A percentile compares a stretch with the other conserved stretches of the same genome.
Evolutionary conservation across 1,140 invertebrate species (phyloP).

Genomic region (Cheumatopsyche charites): DNA sequence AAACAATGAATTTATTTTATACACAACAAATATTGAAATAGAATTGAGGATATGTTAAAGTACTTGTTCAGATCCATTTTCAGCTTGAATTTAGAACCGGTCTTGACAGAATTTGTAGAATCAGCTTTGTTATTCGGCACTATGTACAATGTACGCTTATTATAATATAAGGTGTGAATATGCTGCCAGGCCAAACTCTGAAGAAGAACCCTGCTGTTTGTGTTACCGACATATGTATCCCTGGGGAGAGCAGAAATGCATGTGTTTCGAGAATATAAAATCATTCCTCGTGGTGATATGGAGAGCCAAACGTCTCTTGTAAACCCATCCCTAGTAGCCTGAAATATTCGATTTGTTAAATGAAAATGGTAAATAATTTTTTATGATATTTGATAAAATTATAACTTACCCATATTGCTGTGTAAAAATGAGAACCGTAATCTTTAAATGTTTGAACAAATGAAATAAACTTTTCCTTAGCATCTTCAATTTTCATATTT

Average conservation of each 20-base stretch:
- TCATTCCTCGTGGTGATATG: constrained; percentile 64
- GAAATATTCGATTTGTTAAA: constrained; percentile 12
- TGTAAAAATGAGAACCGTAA: constrained; percentile 77
- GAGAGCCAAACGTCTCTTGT: constrained; percentile 65
- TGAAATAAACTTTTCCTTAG: constrained; percentile 74
- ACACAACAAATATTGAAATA: constrained; percentile 41
- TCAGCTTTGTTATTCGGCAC: constrained; percentile 63
- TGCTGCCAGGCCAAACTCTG: constrained; percentile 68
- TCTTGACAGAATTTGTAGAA: constrained; percentile 66
- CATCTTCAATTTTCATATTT: constrained; percentile 69
- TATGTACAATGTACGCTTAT: constrained; percentile 72
- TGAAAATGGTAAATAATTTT: background rate
- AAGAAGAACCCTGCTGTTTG: constrained; percentile 56
- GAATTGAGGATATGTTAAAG: constrained; percentile 48
- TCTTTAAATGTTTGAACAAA: constrained; percentile 70
- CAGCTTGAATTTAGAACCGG: constrained; percentile 73
- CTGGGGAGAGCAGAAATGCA: constrained; percentile 50
- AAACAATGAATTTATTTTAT: background rate
- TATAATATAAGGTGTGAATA: constrained; percentile 77
- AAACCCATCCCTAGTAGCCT: constrained; percentile 60
- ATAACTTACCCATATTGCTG: constrained; percentile 66
- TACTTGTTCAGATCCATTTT: constrained; percentile 76
- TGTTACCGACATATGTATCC: constrained; percentile 50
- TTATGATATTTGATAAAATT: constrained; percentile 2
- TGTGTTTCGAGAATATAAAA: constrained; percentile 61